Evolutionary conservation across 2,888 invertebrate genomes (phyloP).

Genomic region (Dyspetes luteomarginatus): DNA sequence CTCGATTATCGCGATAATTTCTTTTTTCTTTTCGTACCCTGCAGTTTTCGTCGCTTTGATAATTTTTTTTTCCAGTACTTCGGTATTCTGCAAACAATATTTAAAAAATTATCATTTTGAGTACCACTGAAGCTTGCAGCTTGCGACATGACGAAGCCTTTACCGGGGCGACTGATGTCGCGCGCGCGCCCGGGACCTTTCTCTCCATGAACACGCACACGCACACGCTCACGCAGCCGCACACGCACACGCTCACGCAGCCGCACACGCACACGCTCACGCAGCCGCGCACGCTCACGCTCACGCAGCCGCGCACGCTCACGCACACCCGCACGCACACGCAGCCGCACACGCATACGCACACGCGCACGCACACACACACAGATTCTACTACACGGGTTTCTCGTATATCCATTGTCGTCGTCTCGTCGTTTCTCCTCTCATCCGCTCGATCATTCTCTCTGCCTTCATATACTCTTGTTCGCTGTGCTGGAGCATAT

Average conservation of each 20-base stretch:
- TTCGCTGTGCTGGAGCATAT: slow-evolving; percentile 35
- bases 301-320: neutral
- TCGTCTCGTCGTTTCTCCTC: slow-evolving; percentile 57
- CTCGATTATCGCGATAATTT: no score
- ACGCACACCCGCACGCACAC: slow-evolving; percentile 36
- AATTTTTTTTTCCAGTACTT: no score
- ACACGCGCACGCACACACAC: slow-evolving; percentile 1
- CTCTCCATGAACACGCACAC: slow-evolving; percentile 9
- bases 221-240: slow-evolving; percentile 33
- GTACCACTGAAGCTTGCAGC: slow-evolving; percentile 79
- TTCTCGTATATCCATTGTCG: slow-evolving; percentile 33
- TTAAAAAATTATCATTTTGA: slow-evolving; percentile 72
- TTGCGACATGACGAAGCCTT: slow-evolving; percentile 81
- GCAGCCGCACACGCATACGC: slow-evolving; percentile 43
- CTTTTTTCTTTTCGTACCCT: no score
- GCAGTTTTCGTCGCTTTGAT: no score
- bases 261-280: neutral
- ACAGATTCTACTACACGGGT: no score
- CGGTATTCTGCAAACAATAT: neutral
- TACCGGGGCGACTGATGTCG: slow-evolving; percentile 68
- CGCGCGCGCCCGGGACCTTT: slow-evolving; percentile 53
- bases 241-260: slow-evolving; percentile 22
- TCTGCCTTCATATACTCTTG: slow-evolving; percentile 48
- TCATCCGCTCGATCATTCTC: slow-evolving; percentile 63
- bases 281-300: no score